Evolutionary conservation across 23 tunicate species (phyloP), one percentile per base, ranked within the genome.

Genomic region (Phallusia fumigata): DNA sequence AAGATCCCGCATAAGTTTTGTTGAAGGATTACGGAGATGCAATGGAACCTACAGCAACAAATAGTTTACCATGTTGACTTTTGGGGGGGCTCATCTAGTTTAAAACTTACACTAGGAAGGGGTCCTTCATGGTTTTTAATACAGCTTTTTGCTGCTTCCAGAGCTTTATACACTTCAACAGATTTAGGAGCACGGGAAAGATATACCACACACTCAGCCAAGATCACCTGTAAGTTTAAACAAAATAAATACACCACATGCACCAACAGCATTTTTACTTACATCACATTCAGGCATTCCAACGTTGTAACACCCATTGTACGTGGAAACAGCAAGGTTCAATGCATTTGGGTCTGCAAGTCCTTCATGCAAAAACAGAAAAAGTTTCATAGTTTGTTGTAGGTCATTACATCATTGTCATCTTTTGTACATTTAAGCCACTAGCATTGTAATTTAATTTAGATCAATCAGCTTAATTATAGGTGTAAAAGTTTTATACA

Each of bases 261-360:
- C n/a, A n/a, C n/a, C 28, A 58, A 58, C 28, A 6, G 16, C 3
- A 6, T 58, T 75, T 3, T 16, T 10, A 40, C 95, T 90, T 81
- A 90, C 95, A 90, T 90, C 86, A 87, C 95, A 85, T 76, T 90
- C 95, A 36, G 95, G 95, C 89, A 90, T 85, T 81, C 95, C 95
- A 19, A 90, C 75, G 31, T 80, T 81, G 64, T 85, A 65, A 79
- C 89, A 85, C 18, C 89, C 95, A 76, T 53, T 83, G 45, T 85
- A 88, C 64, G 86, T 47, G 26, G 95, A 84, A 6, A 90, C 89
- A 26, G 95, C 95, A 32, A 86, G 75, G 35, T 76, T 90, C 19
- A 90, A 36, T 19, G 95, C 95, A 73, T 49, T 85, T 30, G 95
- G 80, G 58, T 90, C 95, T 13, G 89, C 95, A 76, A 90, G 82